Base-by-base conservation (phyloP, 2,888 invertebrate species). In the Acleris laterana region DNA sequence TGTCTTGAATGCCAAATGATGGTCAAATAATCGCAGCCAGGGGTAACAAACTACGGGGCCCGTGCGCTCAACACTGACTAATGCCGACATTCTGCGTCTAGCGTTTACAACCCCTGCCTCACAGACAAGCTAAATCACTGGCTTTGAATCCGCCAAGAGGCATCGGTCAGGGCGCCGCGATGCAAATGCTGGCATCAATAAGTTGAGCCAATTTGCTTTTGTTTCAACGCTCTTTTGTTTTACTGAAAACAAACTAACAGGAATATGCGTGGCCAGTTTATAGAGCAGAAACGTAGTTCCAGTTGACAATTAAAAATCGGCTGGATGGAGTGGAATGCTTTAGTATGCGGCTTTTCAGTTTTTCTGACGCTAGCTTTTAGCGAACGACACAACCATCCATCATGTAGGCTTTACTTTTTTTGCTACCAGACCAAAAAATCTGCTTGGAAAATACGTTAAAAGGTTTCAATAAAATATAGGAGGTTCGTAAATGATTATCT, bases 11-110 rank as follows among this genome's bases (percentile, higher is more conserved):
- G 76, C 80, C 80, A 80, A 82, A 82, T 78, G 77, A 77, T 83
- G 81, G 79, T 81, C 84, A 81, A 85, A 85, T 85, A 84, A 85
- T 85, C 75, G 78, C 75, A 77, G 76, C 81, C 84, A 79, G 78
- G 79, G 77, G 79, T 80, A 82, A 85, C 84, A 84, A 83, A 87
- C 78, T 77, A 72, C 71, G 70, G 78, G 72, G 68, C 74, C 75
- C 71, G 62, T 71, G 74, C 71, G 56, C 73, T 72, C 63, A 78
- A 77, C 79, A 77, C 78, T 83, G 84, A 85, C 73, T 82, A 82
- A 85, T 85, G 81, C 73, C 70, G 72, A 79, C 77, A 77, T 79
- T 76, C 70, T 72, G 70, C 67, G 67, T 63, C 73, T 72, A 72
- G 70, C 69, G 69, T 69, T 71, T 70, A 71, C 69, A 63, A n/a